A percentile compares a stretch with the other conserved stretches of the same genome.
phyloP scores from a whole-genome alignment of 1,140 invertebrate species.

The Drosophila sulfurigaster region DNA sequence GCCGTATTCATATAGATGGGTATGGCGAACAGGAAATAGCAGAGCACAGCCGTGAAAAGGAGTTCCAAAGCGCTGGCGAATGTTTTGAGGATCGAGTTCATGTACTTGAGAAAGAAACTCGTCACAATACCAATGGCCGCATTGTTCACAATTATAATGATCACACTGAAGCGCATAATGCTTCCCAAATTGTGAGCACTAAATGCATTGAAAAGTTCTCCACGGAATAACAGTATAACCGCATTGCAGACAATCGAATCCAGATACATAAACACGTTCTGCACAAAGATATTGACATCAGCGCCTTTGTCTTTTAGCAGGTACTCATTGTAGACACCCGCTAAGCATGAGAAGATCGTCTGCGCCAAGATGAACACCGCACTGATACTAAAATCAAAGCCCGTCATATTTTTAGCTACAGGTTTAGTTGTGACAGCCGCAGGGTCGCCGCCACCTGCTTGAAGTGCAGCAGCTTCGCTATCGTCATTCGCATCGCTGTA shows the following conservation, averaged over 20 bases:
- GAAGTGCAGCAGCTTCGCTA: conserved; percentile 59
- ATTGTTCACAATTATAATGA: conserved; percentile 95
- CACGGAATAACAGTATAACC: conserved; percentile 88
- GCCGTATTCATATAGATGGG: conserved; percentile 93
- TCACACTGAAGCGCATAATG: conserved; percentile 89
- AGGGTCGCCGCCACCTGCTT: conserved; percentile 5
- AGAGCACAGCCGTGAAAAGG: conserved; percentile 95
- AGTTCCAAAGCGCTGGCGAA: conserved; percentile 98
- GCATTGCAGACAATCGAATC: conserved; percentile 97
- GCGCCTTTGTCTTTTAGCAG: conserved; percentile 94
- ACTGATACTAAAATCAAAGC: conserved; percentile 88
- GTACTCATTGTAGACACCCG: conserved; percentile 98
- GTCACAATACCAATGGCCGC: conserved; percentile 96
- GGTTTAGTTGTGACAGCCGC: not conserved
- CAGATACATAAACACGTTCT: conserved; percentile 98
- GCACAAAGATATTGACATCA: conserved; percentile 95
- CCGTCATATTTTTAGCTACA: conserved; percentile 83
- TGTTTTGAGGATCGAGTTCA: conserved; percentile 98
- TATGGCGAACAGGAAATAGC: conserved; percentile 95
- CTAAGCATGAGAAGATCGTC: conserved; percentile 96
- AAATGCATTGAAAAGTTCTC: conserved; percentile 88
- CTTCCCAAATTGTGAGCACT: conserved; percentile 86
- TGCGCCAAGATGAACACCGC: conserved; percentile 92
- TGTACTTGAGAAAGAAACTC: conserved; percentile 95
- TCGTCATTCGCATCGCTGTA: conserved; percentile 74